A percentile compares a stretch with the other conserved stretches of the same genome.
Conservation (phyloP, 2,888 invertebrate species). For the Harmothoe impar region DNA sequence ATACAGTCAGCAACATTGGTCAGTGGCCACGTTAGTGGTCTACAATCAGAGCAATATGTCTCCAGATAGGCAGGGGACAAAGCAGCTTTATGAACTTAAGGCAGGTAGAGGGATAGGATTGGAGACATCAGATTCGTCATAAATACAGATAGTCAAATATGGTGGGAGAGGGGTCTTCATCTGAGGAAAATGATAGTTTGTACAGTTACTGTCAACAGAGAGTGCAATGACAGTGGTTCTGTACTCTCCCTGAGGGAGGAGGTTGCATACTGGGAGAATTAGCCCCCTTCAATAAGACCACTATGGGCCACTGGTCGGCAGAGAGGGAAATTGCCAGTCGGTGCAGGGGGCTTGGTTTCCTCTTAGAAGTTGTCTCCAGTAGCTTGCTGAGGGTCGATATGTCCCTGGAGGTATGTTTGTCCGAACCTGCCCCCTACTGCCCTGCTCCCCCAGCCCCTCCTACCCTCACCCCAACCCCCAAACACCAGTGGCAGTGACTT, state of each 20-base stretch:
- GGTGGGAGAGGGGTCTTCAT: background rate
- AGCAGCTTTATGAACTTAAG: too few species aligned
- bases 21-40: too few species aligned
- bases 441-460: background rate
- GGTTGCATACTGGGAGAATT: background rate
- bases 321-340: constrained; percentile 11
- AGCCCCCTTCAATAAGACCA: background rate
- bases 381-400: background rate
- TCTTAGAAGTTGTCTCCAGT: constrained; percentile 50
- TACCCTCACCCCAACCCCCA: background rate
- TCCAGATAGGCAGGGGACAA: too few species aligned
- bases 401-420: constrained; percentile 35
- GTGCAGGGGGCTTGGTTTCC: background rate
- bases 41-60: too few species aligned
- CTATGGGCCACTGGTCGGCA: background rate
- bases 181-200: background rate
- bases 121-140: too few species aligned
- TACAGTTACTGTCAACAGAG: background rate
- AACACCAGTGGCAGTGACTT: background rate
- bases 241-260: background rate
- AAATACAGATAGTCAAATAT: background rate
- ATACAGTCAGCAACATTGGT: too few species aligned
- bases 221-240: background rate
- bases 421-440: background rate
- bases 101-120: too few species aligned